phyloP scores from a whole-genome alignment of 2,113 vertebrate species.

The Synodontis membranacea region DNA sequence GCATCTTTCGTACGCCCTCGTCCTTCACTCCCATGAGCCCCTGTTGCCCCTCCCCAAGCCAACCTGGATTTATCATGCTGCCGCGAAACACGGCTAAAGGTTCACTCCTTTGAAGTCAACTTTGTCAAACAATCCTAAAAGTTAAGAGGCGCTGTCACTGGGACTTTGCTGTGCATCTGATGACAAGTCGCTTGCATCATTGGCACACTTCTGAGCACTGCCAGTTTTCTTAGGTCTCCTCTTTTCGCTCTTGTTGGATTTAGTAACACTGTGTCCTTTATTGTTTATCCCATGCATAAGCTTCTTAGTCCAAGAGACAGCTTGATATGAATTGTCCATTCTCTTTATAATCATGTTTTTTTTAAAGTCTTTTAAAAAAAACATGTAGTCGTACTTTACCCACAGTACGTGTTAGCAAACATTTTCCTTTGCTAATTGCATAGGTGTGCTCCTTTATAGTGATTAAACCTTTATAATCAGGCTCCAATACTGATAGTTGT shows the following conservation, averaged over 20 bases:
- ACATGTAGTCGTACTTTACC: background rate
- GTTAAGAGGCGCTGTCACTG: conserved; percentile 56
- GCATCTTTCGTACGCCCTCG: conserved; percentile 57
- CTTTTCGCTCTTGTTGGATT: conserved; percentile 18
- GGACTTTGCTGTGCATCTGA: conserved; percentile 22
- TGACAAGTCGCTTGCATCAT: conserved; percentile 32
- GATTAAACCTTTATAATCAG: conserved; percentile 5
- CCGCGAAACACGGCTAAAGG: conserved; percentile 57
- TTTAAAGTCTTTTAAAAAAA: background rate
- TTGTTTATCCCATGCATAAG: conserved; percentile 28
- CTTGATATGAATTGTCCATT: conserved; percentile 10
- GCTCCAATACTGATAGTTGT: conserved; percentile 4
- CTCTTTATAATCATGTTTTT: conserved; percentile 3
- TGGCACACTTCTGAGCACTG: background rate
- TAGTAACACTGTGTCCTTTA: conserved; percentile 25
- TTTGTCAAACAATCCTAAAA: conserved; percentile 66
- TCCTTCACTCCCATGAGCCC: conserved; percentile 39
- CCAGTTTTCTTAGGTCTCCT: background rate
- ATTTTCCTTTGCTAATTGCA: background rate
- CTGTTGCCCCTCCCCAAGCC: conserved; percentile 35
- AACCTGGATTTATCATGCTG: conserved; percentile 58
- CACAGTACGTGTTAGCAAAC: background rate
- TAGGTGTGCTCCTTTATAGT: background rate
- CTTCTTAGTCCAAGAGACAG: conserved; percentile 2
- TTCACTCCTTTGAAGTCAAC: conserved; percentile 69